Conservation (phyloP, 2,797 vertebrate species). For the Pseudopleuronectes americanus region DNA sequence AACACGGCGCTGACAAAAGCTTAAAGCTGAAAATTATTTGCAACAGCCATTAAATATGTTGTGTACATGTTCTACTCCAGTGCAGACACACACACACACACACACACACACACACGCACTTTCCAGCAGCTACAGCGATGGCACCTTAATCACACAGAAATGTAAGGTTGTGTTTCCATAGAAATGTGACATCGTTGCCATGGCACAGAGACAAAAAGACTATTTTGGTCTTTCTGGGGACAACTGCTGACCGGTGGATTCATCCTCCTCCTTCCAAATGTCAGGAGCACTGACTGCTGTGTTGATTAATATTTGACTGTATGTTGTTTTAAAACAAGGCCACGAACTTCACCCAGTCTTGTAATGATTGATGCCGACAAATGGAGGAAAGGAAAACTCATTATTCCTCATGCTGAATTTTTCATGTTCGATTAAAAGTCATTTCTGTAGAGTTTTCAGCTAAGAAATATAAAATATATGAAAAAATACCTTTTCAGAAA, state of each 20-base stretch:
- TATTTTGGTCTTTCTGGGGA: conserved; percentile 56
- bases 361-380: neutral
- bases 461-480: no score
- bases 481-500: neutral
- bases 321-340: neutral
- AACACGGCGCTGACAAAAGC: no score
- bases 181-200: conserved; percentile 80
- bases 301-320: neutral
- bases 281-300: neutral
- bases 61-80: neutral
- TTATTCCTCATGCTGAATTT: neutral
- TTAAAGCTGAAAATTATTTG: neutral
- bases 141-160: conserved; percentile 39
- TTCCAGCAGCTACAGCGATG: conserved; percentile 9
- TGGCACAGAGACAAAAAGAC: conserved; percentile 61
- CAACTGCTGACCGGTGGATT: conserved; percentile 31
- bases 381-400: neutral
- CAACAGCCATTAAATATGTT: neutral
- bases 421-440: neutral
- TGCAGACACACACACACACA: no score
- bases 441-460: no score
- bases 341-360: neutral
- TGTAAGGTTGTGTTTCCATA: conserved; percentile 77
- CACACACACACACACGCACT: conserved; percentile 5
- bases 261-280: neutral